Conservation (phyloP, 2,888 invertebrate species). For the Selenia dentaria region DNA sequence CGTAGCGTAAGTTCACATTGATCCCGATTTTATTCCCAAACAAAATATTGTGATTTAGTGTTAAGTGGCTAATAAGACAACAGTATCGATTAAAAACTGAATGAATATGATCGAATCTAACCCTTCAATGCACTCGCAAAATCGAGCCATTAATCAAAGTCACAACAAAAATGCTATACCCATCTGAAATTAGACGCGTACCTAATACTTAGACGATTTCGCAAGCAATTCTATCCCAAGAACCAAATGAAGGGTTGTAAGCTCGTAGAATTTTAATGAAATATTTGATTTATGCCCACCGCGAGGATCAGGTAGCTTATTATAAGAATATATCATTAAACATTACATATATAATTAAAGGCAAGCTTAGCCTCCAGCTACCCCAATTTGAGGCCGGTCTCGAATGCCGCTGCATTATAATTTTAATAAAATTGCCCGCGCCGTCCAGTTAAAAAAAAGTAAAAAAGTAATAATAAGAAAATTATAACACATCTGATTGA, state of each 20-base stretch:
- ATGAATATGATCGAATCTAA: slow-evolving; percentile 15
- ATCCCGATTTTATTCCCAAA: no score
- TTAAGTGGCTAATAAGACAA: no score
- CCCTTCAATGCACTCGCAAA: slow-evolving; percentile 25
- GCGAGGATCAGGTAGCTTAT: slow-evolving; percentile 82
- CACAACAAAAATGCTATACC: slow-evolving; percentile 61
- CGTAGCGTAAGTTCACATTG: no score
- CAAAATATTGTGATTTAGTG: no score
- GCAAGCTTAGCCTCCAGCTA: slow-evolving; percentile 73
- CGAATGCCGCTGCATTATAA: slow-evolving; percentile 68
- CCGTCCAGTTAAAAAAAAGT: slow-evolving; percentile 64
- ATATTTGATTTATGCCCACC: slow-evolving; percentile 82
- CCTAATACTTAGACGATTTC: slow-evolving; percentile 59
- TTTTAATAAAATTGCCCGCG: slow-evolving; percentile 82
- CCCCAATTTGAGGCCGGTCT: slow-evolving; percentile 73
- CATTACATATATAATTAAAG: slow-evolving; percentile 84
- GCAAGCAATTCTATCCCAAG: slow-evolving; percentile 60
- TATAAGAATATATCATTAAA: slow-evolving; percentile 83
- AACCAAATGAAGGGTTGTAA: slow-evolving; percentile 76
- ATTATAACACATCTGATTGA: slow-evolving; percentile 85
- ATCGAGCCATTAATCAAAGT: slow-evolving; percentile 57
- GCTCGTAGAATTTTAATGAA: slow-evolving; percentile 80
- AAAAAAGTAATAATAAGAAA: slow-evolving; percentile 70
- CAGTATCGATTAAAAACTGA: slow-evolving; percentile 8
- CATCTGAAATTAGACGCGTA: slow-evolving; percentile 57